Conservation (phyloP, 2,113 vertebrate species). For the Mellivora capensis region DNA sequence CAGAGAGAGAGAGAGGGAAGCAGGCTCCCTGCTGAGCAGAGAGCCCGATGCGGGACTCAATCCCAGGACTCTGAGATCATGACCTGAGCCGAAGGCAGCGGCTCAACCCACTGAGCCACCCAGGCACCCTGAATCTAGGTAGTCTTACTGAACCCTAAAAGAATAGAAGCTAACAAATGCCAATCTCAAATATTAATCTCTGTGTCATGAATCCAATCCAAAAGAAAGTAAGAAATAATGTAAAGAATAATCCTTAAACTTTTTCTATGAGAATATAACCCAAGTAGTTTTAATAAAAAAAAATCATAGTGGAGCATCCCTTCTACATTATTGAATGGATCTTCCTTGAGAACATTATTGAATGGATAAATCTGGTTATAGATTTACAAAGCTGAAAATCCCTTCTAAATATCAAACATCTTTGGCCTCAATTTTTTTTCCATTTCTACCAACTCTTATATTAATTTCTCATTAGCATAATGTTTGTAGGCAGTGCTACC, state of each 20-base stretch:
- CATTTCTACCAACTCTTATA: not conserved
- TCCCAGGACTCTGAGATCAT: no score
- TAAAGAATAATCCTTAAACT: not conserved
- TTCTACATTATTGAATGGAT: not conserved
- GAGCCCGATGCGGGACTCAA: no score
- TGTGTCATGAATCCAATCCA: not conserved
- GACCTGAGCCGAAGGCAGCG: no score
- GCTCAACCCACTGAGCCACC: no score
- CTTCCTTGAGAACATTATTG: not conserved
- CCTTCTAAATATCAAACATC: not conserved
- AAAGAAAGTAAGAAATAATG: not conserved
- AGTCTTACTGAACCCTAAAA: not conserved
- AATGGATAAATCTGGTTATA: not conserved
- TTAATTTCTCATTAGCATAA: not conserved
- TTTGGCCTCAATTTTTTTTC: not conserved
- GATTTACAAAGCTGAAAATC: not conserved
- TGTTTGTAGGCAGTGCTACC: not conserved
- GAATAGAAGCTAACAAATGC: not conserved
- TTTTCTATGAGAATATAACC: not conserved
- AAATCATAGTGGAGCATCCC: not conserved
- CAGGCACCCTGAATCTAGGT: not conserved
- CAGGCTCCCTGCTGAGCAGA: no score
- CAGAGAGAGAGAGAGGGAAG: no score
- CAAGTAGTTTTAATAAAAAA: not conserved
- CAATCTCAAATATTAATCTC: not conserved